phyloP scores from a whole-genome alignment of 2,113 vertebrate species.

The Cyprichromis sp. region DNA sequence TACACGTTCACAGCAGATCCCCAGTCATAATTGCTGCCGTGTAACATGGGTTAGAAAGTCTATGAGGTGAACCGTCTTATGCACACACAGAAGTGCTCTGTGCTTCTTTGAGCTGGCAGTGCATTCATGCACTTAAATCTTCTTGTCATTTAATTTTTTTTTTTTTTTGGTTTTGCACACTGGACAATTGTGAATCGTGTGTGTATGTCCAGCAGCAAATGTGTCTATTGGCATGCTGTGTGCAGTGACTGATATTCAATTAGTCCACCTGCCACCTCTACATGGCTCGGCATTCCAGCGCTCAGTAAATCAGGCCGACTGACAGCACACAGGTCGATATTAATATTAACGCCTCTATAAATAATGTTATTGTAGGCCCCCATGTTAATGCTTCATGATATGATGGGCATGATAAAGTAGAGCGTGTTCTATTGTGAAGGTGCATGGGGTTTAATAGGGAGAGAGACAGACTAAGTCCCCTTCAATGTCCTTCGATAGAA shows the following conservation, averaged over 20 bases:
- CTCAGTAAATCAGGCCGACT: slow-evolving; percentile 47
- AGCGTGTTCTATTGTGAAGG: slow-evolving; percentile 18
- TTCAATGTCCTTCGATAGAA: slow-evolving; percentile 55
- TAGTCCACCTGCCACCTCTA: slow-evolving; percentile 48
- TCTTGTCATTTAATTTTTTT: background rate
- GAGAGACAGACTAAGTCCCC: slow-evolving; percentile 45
- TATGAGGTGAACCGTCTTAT: background rate
- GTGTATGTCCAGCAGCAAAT: background rate
- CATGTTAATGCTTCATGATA: slow-evolving; percentile 59
- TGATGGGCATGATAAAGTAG: slow-evolving; percentile 49
- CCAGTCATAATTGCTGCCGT: slow-evolving; percentile 26
- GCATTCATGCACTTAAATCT: background rate
- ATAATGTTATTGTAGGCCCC: slow-evolving; percentile 61
- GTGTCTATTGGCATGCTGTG: slow-evolving; percentile 5
- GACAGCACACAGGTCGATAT: slow-evolving; percentile 59
- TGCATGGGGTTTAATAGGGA: slow-evolving; percentile 10
- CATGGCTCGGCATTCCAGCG: slow-evolving; percentile 21
- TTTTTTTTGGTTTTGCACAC: background rate
- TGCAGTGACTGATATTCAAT: slow-evolving; percentile 53
- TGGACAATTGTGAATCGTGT: background rate
- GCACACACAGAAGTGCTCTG: background rate
- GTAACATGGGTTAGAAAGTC: background rate
- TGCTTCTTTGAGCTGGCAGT: background rate
- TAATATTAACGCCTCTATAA: slow-evolving; percentile 64
- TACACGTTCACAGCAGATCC: slow-evolving; percentile 17